These are phyloP conservation scores for Pelecanoides urinatrix DNA, from an alignment of 2,113 vertebrate species.

Conservation along the genomic window DNA sequence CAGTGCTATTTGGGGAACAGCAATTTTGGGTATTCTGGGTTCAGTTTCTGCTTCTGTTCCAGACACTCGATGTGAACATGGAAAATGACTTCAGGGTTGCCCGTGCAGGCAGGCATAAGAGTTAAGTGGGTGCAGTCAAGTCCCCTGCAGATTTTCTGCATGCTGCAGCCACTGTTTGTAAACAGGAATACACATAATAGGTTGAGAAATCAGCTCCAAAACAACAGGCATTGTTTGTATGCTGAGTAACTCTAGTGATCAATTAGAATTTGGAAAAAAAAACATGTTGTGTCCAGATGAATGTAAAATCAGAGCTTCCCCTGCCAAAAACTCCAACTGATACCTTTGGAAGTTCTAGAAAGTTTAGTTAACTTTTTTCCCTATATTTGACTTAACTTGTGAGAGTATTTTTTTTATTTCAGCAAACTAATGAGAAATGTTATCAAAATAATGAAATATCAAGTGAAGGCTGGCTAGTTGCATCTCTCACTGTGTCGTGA, in stretches of 20 bases:
- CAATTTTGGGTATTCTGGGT: neutral
- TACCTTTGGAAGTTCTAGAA: slow-evolving; percentile 28
- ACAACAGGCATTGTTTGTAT: slow-evolving; percentile 66
- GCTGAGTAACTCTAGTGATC: slow-evolving; percentile 46
- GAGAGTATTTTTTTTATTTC: neutral
- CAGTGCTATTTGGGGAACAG: neutral
- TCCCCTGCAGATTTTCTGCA: slow-evolving; percentile 7
- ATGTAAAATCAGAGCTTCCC: neutral
- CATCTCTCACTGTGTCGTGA: neutral
- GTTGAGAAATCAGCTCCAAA: slow-evolving; percentile 59
- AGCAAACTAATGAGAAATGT: neutral
- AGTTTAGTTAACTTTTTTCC: neutral
- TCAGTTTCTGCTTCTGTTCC: neutral
- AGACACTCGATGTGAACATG: neutral
- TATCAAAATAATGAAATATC: neutral
- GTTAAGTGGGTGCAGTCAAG: slow-evolving; percentile 12
- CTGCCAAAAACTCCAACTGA: slow-evolving; percentile 20
- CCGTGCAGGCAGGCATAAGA: neutral
- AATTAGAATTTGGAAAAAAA: slow-evolving; percentile 15
- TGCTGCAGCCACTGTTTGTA: slow-evolving; percentile 50
- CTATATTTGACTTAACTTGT: neutral
- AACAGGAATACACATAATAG: slow-evolving; percentile 55
- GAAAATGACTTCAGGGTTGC: neutral
- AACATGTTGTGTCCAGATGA: slow-evolving; percentile 56
- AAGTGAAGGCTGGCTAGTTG: neutral